Base-by-base conservation (phyloP, 2,797 vertebrate genomes). In the Girardinus metallicus region DNA sequence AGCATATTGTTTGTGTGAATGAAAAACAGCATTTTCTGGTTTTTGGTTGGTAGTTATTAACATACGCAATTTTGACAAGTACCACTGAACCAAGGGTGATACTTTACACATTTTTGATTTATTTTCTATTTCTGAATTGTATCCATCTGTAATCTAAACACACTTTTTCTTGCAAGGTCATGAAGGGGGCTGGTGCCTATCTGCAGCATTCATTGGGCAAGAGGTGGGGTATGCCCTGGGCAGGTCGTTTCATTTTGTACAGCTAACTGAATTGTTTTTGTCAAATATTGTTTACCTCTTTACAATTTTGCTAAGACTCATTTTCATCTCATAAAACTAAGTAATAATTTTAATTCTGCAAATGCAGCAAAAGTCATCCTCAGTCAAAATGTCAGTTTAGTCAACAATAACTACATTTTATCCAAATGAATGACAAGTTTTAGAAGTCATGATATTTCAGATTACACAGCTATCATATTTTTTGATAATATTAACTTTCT, bases 1-100 rank as follows among this genome's bases (percentile, higher is more conserved):
- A 72, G 83, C 84, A 85, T 85, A 81, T 83, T 85, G 85, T 92
- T 88, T 85, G 76, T 60, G 79, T 83, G 83, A 86, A 78, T 90
- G 76, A 89, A 72, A 87, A 80, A 80, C 31, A 83, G 75, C 57
- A 79, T 86, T 80, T 86, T 73, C 73, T 87, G 80, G 70, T 77
- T 87, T 84, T 77, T 89, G 75, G 72, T 73, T 87, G 29, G 57
- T 12, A 75, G 62, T 91, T 90, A 88, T 82, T 74, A 62, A 73
- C 34, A 31, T 83, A 81, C 83, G 80, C 68, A 87, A 72, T 80
- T 74, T 83, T 86, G 44, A 73, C 6, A 60, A 64, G 76, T 80
- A 73, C 76, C 82, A 78, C 76, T 78, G 83, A 87, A 85, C 85
- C 78, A 16, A 81, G 81, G 8, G 53, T 55, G 26, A 76, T 64